A percentile compares a stretch with the other conserved stretches of the same genome.
phyloP scores from a whole-genome alignment of 2,888 invertebrate genomes.

The Phania funesta region DNA sequence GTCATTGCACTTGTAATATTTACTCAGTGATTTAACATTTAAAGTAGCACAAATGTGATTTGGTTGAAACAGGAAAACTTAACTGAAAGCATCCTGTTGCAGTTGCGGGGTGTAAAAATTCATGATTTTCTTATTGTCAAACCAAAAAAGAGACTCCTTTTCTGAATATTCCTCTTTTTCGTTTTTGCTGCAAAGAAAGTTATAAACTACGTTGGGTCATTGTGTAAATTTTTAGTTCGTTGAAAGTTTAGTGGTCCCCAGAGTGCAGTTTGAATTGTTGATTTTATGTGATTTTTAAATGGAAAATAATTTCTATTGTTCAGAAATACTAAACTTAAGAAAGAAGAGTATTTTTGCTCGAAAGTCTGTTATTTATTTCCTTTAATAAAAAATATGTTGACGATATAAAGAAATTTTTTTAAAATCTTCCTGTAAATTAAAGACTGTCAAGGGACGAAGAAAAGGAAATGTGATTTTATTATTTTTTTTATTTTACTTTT shows the following conservation, averaged over 20 bases:
- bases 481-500: too few species aligned
- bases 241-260: conserved; percentile 44
- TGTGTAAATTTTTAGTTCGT: conserved; percentile 26
- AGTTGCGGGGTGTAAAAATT: neutral
- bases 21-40: too few species aligned
- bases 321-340: neutral
- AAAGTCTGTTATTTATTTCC: neutral
- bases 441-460: too few species aligned
- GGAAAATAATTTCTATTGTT: conserved; percentile 10
- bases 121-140: neutral
- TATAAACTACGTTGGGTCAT: conserved; percentile 43
- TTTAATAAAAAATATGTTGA: neutral
- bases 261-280: conserved; percentile 39
- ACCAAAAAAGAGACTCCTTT: neutral
- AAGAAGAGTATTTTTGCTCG: neutral
- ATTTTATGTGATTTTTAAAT: conserved; percentile 41
- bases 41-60: neutral
- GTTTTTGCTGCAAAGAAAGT: conserved; percentile 14
- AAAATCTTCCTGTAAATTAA: too few species aligned
- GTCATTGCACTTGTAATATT: neutral
- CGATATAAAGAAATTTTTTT: neutral
- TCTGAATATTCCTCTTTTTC: neutral
- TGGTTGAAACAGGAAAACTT: neutral
- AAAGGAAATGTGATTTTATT: too few species aligned
- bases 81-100: neutral